Conservation (phyloP, 2,113 vertebrate genomes). For the Cavia porcellus region DNA sequence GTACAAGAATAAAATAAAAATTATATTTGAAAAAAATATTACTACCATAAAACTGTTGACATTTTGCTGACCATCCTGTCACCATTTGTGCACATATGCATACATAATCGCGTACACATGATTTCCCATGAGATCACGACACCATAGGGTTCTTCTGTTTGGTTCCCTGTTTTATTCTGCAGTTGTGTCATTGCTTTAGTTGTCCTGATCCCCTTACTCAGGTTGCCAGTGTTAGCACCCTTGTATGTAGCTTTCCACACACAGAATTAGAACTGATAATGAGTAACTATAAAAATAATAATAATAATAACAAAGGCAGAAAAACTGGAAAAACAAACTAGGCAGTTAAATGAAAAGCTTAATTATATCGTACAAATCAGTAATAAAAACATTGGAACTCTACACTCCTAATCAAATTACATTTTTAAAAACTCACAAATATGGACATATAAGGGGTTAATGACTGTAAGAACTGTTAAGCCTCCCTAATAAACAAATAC, state of each 20-base stretch:
- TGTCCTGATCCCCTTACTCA: no score
- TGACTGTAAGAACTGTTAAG: not conserved
- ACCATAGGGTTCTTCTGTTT: not conserved
- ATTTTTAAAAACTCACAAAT: not conserved
- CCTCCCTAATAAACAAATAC: not conserved
- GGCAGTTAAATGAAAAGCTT: not conserved
- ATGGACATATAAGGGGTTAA: not conserved
- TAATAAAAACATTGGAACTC: slow-evolving; percentile 1
- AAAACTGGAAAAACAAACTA: not conserved
- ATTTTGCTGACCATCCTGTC: not conserved
- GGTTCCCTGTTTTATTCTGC: not conserved
- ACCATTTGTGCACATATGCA: not conserved
- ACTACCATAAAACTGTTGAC: not conserved
- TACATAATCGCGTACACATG: not conserved
- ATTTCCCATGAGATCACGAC: not conserved
- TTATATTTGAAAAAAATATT: not conserved
- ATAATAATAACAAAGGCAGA: not conserved
- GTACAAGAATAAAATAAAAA: not conserved
- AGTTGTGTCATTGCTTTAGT: not conserved
- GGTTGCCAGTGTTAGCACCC: not conserved
- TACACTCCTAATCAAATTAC: not conserved
- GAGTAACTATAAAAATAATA: not conserved
- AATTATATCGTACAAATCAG: not conserved
- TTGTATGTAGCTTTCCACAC: not conserved
- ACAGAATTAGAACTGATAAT: not conserved